Conservation (phyloP, 2,113 vertebrate species). For the Theropithecus gelada region DNA sequence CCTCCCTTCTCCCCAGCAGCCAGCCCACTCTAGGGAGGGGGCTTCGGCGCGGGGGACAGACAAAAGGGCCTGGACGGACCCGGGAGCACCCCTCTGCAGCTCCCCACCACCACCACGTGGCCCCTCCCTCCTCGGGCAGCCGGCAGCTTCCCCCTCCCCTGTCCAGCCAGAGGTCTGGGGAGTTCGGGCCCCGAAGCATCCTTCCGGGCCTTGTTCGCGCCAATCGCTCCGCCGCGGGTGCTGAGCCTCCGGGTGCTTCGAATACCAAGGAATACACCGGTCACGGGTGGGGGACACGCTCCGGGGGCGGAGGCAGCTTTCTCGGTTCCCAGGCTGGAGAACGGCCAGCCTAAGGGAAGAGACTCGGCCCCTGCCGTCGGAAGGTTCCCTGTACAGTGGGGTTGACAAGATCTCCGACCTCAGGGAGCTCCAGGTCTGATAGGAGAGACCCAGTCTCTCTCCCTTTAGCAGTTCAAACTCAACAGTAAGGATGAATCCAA, state of each 20-base stretch:
- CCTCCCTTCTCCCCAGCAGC: neutral
- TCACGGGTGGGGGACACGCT: neutral
- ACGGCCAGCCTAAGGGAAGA: neutral
- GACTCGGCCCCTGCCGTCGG: neutral
- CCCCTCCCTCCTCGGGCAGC: neutral
- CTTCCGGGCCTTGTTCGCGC: neutral
- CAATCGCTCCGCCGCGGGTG: neutral
- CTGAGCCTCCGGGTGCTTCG: neutral
- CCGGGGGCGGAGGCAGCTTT: neutral
- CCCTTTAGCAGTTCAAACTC: conserved; percentile 1
- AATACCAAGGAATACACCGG: conserved; percentile 15
- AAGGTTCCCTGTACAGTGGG: neutral
- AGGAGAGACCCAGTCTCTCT: neutral
- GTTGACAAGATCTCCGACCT: neutral
- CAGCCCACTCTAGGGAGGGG: conserved; percentile 7
- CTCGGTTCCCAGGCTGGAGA: conserved; percentile 26
- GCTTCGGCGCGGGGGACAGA: conserved; percentile 24
- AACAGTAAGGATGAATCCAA: neutral
- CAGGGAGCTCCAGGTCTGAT: neutral
- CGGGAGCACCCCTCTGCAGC: conserved; percentile 19
- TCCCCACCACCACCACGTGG: conserved; percentile 35
- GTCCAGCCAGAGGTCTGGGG: neutral
- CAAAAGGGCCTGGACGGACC: conserved; percentile 43
- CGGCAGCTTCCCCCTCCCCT: neutral
- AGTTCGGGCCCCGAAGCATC: conserved; percentile 36